Evolutionary conservation across 2,797 vertebrate species (phyloP), one percentile per base, ranked within the genome.

Genomic region (Lophotriccus pileatus): DNA sequence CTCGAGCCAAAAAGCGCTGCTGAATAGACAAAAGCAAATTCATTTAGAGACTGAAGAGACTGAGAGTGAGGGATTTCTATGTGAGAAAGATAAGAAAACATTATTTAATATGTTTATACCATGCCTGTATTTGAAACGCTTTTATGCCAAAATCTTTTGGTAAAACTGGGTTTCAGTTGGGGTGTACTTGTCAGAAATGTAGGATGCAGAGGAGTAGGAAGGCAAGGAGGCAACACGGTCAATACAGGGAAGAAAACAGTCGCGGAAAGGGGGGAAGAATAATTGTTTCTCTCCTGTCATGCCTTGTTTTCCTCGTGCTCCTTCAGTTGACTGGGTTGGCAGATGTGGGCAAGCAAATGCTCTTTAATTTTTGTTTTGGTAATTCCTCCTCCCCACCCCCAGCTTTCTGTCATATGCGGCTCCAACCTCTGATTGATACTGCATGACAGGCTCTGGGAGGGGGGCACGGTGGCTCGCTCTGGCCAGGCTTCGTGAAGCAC

Each of bases 21-120:
- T 96, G 96, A 94, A 87, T 77, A 89, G 89, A 88, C 44, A 10
- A 88, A 90, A 93, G 93, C 77, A 89, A 89, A 95, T 90, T 92
- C 74, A 84, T 91, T 92, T 87, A 90, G 82, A 56, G 69, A n/a
- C 75, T 82, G 79, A 73, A 39, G 79, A 78, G 73, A 60, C 52
- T 0, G 6, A 87, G 83, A 37, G 49, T 5, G 9, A 90, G 74
- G 70, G 76, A 82, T 93, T 96, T 92, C 76, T 89, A 70, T 30
- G 59, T 37, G 70, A 60, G 49, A 75, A 60, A 94, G 95, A 97
- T 97, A 94, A 97, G 70, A 56, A 62, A 94, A 77, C 36, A 32
- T 79, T 86, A 72, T 90, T 95, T 81, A 90, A 91, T 94, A 47
- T 90, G 74, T 88, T 94, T 85, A 34, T 94, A 70, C 43, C 56